Base-by-base conservation (phyloP, 2,113 vertebrate species). In the Mus musculus region DNA sequence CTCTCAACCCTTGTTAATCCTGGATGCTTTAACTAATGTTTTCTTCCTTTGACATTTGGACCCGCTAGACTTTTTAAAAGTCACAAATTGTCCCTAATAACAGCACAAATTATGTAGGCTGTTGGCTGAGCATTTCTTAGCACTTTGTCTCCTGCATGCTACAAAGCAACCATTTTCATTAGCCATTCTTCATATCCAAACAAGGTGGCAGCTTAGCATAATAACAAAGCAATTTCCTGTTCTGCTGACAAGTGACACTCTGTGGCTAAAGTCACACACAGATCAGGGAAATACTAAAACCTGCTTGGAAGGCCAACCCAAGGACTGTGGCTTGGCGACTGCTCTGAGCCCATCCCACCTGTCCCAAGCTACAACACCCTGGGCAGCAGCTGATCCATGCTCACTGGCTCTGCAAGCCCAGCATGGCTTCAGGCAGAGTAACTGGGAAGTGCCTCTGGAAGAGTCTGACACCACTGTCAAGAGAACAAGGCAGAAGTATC, bases 71-170 rank as follows among this genome's bases (percentile, higher is more conserved):
- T 96, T 97, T 92, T 96, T 36, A 95, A 95, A 96, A 96, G 96
- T 97, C 96, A 97, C 96, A 96, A 96, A 97, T 97, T 95, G 91
- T 96, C 95, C 93, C 96, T 97, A 95, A 98, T 97, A 96, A 97
- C 88, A 24, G 84, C 80, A 85, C 87, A 93, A 69, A 97, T 97
- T 81, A 93, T 61, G 93, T 88, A 20, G 71, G 93, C 96, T 90
- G 59, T 82, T 96, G 96, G 88, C 84, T 76, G 63, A 28, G 95
- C 87, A 5, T 76, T 80, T 77, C 63, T 36, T 30, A 81, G 95
- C 92, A 28, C 95, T 95, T 95, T 82, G 54, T 94, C 81, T 94
- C 92, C 39, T 49, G 20, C 86, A 19, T 24, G 20, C 63, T 84
- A 86, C 93, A 59, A 84, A 39, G 82, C 84, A 96, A 76, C 93